Base-by-base conservation (phyloP, 1,140 invertebrate genomes). In the Melanaphis sacchari region DNA sequence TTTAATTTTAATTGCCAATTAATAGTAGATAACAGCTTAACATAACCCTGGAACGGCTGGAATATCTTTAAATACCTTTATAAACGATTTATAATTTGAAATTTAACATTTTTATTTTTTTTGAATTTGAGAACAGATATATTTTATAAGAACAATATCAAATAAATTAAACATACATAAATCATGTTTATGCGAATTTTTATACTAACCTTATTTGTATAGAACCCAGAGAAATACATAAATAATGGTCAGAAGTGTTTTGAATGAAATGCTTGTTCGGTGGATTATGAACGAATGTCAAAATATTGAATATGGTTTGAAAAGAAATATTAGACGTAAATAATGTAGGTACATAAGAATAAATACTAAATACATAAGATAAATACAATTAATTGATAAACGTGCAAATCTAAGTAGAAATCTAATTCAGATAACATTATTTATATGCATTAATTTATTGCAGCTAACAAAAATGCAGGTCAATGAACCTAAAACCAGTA, bases 301-400 rank as follows among this genome's bases (percentile, higher is more conserved):
- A 84, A 40, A 84, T 84, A 84, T 41, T 38, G 9, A 84, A 40
- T 84, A 84, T 41, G 40, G 3, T 21, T 84, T 41, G 8, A 84
- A 84, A 84, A 31, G 82, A 84, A 84, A 41, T 40, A 40, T 84
- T 41, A 26, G 9, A 84, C 82, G 38, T 26, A 40, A 84, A 66
- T 66, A 82, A 36, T 41, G 82, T 41, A 84, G 38, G 38, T 84
- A 66, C 9, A 84, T n/a, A n/a, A n/a, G n/a, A n/a, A n/a, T n/a
- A n/a, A n/a, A n/a, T 40, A 40, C 22, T 84, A 82, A 82, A 22
- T 84, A 40, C 24, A 40, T 41, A 84, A 22, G 21, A 84, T 84
- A 84, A 84, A 84, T 26, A 84, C 82, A 84, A 84, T 84, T 84
- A 84, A 84, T 40, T 40, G 40, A 84, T 84, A 82, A 82, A 40